Evolutionary conservation across 64 coral and sea anemone genomes (phyloP).

Genomic region (Acropora yongei): DNA sequence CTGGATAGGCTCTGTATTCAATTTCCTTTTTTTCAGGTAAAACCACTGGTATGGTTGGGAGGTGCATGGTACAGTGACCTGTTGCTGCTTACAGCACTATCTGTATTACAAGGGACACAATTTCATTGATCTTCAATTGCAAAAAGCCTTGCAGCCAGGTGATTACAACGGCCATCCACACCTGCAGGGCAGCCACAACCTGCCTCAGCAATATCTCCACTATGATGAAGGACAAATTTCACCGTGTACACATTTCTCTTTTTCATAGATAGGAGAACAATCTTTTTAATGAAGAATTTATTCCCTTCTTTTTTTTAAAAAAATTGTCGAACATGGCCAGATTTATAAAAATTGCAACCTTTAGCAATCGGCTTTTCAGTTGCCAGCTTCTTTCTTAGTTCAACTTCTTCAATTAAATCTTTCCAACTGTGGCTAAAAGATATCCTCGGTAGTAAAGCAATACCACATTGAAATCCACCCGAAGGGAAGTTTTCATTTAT

Average conservation of each 20-base stretch:
- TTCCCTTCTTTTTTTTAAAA: constrained; percentile 39
- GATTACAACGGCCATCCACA: constrained; percentile 52
- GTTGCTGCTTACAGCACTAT: too few relatives aligned
- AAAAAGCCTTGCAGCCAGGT: too few relatives aligned
- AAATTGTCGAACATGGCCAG: constrained; percentile 16
- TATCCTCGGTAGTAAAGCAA: too few relatives aligned
- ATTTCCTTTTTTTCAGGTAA: constrained; percentile 31
- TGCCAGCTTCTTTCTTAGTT: constrained; percentile 46
- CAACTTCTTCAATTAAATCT: constrained; percentile 41
- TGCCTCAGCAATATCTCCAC: constrained; percentile 50
- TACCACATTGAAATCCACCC: too few relatives aligned
- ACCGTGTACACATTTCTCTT: constrained; percentile 46
- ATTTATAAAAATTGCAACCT: constrained; percentile 63
- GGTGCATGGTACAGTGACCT: too few relatives aligned
- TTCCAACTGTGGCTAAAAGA: too few relatives aligned
- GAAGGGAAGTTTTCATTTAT: too few relatives aligned
- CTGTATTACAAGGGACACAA: too few relatives aligned
- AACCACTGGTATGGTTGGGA: too few relatives aligned
- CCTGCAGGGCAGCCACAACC: constrained; percentile 58
- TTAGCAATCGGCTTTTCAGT: constrained; percentile 72
- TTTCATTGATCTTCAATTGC: too few relatives aligned
- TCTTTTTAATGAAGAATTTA: constrained; percentile 21
- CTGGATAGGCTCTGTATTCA: constrained; percentile 16
- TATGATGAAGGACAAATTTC: constrained; percentile 11
- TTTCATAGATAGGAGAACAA: constrained; percentile 51